Evolutionary conservation across 1,140 invertebrate species (phyloP).

Genomic region (Drosophila virilis): DNA sequence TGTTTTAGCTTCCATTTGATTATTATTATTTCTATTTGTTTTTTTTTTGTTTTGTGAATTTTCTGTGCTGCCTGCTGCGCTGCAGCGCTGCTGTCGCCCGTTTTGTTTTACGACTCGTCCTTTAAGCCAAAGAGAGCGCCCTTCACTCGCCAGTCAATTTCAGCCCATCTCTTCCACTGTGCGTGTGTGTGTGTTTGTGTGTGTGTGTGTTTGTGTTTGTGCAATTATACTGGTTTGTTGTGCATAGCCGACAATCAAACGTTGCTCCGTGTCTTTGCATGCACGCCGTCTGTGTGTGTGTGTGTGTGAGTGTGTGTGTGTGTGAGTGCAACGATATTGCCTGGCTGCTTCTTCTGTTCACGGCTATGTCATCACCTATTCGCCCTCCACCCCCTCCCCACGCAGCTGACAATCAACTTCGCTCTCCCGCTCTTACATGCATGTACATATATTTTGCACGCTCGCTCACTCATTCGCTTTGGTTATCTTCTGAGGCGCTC

Average conservation of each 20-base stretch:
- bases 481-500: slow-evolving; percentile 27
- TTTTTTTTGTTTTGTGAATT: slow-evolving; percentile 20
- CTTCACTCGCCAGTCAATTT: slow-evolving; percentile 49
- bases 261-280: slow-evolving; percentile 63
- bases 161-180: slow-evolving; percentile 20
- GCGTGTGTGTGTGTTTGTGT: slow-evolving; percentile 16
- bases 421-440: slow-evolving; percentile 12
- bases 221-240: slow-evolving; percentile 79
- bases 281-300: slow-evolving; percentile 25
- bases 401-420: neutral
- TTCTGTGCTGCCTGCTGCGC: slow-evolving; percentile 25
- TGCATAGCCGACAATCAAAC: slow-evolving; percentile 74
- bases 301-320: slow-evolving; percentile 2
- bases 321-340: slow-evolving; percentile 49
- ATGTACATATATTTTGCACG: slow-evolving; percentile 73
- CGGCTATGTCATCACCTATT: slow-evolving; percentile 52
- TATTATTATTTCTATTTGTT: slow-evolving; percentile 58
- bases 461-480: slow-evolving; percentile 33
- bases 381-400: neutral
- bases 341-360: slow-evolving; percentile 36
- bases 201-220: slow-evolving; percentile 59
- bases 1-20: slow-evolving; percentile 63
- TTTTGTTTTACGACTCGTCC: slow-evolving; percentile 38
- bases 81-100: slow-evolving; percentile 18
- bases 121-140: slow-evolving; percentile 50